Evolutionary conservation across 2,888 invertebrate genomes (phyloP).

Genomic region (Argyresthia albistria): DNA sequence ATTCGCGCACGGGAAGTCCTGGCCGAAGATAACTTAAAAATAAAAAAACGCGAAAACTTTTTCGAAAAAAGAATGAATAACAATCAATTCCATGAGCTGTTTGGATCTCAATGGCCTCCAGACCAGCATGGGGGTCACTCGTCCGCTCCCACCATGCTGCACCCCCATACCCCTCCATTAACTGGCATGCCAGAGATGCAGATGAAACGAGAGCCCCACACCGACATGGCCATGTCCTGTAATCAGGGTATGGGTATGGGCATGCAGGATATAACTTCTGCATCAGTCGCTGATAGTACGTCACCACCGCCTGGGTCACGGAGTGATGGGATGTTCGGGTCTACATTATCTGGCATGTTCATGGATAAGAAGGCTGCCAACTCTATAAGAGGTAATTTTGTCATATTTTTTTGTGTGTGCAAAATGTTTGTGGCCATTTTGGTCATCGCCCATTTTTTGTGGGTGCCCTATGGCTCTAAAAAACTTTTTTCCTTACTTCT

Average conservation of each 20-base stretch:
- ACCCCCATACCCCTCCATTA: constrained; percentile 23
- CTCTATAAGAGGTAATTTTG: constrained; percentile 75
- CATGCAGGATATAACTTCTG: constrained; percentile 32
- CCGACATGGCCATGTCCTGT: constrained; percentile 36
- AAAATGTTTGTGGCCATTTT: no score
- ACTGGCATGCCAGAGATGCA: constrained; percentile 38
- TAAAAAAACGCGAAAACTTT: constrained; percentile 13
- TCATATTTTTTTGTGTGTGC: background rate
- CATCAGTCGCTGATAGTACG: constrained; percentile 72
- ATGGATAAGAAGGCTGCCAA: constrained; percentile 76
- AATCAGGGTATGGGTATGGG: constrained; percentile 47
- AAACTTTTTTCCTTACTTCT: no score
- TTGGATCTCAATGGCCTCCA: constrained; percentile 68
- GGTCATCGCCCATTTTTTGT: no score
- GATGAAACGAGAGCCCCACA: constrained; percentile 53
- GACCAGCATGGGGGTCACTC: constrained; percentile 63
- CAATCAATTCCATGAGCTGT: constrained; percentile 62
- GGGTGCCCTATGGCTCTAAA: no score
- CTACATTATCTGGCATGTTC: constrained; percentile 59
- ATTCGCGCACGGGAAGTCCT: constrained; percentile 41
- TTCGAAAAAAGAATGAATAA: constrained; percentile 44
- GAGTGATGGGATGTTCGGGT: constrained; percentile 57
- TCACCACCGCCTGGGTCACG: constrained; percentile 69
- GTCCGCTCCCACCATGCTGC: constrained; percentile 59
- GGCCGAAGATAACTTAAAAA: constrained; percentile 47